phyloP scores from a whole-genome alignment of 2,888 invertebrate species.

The Eucera pruinosa region DNA sequence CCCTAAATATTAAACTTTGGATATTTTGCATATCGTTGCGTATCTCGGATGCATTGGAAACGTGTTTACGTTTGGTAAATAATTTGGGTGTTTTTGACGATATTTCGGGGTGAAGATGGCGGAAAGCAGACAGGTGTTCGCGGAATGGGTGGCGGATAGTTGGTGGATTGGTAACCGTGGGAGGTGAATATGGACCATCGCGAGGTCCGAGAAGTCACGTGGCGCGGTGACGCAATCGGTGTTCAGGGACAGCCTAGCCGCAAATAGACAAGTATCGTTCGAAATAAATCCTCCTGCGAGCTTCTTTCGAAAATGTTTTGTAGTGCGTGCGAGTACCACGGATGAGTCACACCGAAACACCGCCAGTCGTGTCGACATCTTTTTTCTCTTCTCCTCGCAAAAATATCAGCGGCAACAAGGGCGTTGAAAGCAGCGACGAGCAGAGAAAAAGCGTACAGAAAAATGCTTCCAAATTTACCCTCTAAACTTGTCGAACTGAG shows the following conservation, averaged over 20 bases:
- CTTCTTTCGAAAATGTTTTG: slow-evolving; percentile 49
- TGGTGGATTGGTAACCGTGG: slow-evolving; percentile 49
- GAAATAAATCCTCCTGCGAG: slow-evolving; percentile 47
- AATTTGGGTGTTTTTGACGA: no score
- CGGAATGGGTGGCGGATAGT: no score
- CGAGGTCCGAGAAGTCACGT: slow-evolving; percentile 54
- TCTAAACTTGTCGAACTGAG: background rate
- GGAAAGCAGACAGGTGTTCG: no score
- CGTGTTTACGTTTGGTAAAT: no score
- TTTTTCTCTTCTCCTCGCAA: background rate
- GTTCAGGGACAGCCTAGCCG: slow-evolving; percentile 63
- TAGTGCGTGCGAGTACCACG: background rate
- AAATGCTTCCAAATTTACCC: background rate
- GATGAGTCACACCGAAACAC: slow-evolving; percentile 27
- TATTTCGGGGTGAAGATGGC: no score
- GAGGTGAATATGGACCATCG: slow-evolving; percentile 66
- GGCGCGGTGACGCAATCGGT: slow-evolving; percentile 57
- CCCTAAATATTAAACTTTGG: no score
- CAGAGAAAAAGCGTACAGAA: no score
- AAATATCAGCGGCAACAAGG: no score
- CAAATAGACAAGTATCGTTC: slow-evolving; percentile 63
- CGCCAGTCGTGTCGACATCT: slow-evolving; percentile 14
- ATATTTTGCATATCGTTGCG: no score
- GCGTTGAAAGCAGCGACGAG: background rate
- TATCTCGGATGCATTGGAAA: no score